Evolutionary conservation across 2,797 vertebrate genomes (phyloP).

Genomic region (Fratercula arctica): DNA sequence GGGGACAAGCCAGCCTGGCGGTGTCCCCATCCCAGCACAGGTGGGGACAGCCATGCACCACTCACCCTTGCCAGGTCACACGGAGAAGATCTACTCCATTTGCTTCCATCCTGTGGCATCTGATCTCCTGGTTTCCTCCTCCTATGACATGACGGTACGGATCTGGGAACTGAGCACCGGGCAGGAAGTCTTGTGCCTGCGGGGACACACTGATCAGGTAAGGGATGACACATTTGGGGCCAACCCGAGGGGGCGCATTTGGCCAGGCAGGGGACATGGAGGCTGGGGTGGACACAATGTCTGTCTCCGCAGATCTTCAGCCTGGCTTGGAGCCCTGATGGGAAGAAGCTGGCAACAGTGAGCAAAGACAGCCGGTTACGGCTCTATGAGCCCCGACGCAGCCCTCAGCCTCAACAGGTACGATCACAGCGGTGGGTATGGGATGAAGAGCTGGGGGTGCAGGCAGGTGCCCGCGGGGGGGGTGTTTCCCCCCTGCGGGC

Average conservation of each 20-base stretch:
- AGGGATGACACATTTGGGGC: not conserved
- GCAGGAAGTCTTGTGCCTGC: conserved; percentile 79
- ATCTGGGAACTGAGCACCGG: conserved; percentile 85
- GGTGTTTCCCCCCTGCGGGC: fast-evolving
- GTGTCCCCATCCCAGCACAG: fast-evolving
- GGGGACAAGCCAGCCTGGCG: not conserved
- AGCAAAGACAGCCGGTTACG: conserved; percentile 90
- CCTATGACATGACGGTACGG: conserved; percentile 88
- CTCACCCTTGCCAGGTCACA: conserved; percentile 82
- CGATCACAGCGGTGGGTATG: fast-evolving
- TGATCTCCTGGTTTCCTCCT: conserved; percentile 89
- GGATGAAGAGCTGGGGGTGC: not conserved
- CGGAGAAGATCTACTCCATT: conserved; percentile 95
- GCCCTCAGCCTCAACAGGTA: conserved; percentile 84
- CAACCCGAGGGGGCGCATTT: fast-evolving
- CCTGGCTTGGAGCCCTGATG: conserved; percentile 91
- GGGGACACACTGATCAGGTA: conserved; percentile 93
- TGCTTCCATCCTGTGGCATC: conserved; percentile 89
- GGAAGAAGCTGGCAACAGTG: conserved; percentile 87
- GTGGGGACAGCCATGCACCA: fast-evolving
- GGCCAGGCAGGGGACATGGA: not conserved
- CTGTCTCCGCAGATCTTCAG: conserved; percentile 86
- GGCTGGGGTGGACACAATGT: not conserved
- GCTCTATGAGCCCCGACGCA: conserved; percentile 86
- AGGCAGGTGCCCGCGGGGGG: not conserved